A percentile compares a stretch with the other conserved stretches of the same genome.
phyloP scores from a whole-genome alignment of 2,797 vertebrate genomes.

The Hipposideros larvatus region DNA sequence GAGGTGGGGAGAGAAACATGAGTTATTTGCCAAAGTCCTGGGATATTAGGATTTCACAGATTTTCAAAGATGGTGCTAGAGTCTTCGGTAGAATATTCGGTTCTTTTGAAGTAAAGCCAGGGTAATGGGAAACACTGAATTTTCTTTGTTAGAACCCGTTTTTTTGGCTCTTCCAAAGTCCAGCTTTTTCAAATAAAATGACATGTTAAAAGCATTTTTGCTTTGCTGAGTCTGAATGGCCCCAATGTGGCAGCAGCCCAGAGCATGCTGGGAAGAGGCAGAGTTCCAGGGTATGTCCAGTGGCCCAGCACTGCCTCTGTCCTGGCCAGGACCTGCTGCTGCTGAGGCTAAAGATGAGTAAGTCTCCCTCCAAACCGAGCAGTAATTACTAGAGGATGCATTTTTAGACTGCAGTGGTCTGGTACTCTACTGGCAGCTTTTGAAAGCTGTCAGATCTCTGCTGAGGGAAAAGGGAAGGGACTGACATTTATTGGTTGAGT shows the following conservation, averaged over 20 bases:
- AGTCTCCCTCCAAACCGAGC: slow-evolving; percentile 61
- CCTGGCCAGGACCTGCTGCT: slow-evolving; percentile 34
- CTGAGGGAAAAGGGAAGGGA: slow-evolving; percentile 35
- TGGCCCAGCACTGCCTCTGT: slow-evolving; percentile 2
- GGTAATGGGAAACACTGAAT: slow-evolving; percentile 48
- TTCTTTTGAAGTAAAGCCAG: slow-evolving; percentile 66
- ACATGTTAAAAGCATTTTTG: slow-evolving; percentile 1
- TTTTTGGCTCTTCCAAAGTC: slow-evolving; percentile 19
- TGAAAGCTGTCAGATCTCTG: background rate
- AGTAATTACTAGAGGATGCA: slow-evolving; percentile 45
- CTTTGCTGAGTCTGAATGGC: slow-evolving; percentile 44
- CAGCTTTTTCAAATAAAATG: slow-evolving; percentile 73
- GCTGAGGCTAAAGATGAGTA: slow-evolving; percentile 41
- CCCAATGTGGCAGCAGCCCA: background rate
- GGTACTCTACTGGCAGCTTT: slow-evolving; percentile 25
- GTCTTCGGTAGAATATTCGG: background rate
- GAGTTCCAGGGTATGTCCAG: background rate
- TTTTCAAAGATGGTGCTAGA: slow-evolving; percentile 57
- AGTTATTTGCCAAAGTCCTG: background rate
- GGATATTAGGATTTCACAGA: slow-evolving; percentile 46
- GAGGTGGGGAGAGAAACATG: background rate
- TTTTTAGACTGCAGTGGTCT: slow-evolving; percentile 68
- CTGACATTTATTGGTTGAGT: background rate
- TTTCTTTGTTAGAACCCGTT: slow-evolving; percentile 52
- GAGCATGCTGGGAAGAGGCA: slow-evolving; percentile 42